Base-by-base conservation (phyloP, 2,888 invertebrate species). In the Ophioninae sp. region DNA sequence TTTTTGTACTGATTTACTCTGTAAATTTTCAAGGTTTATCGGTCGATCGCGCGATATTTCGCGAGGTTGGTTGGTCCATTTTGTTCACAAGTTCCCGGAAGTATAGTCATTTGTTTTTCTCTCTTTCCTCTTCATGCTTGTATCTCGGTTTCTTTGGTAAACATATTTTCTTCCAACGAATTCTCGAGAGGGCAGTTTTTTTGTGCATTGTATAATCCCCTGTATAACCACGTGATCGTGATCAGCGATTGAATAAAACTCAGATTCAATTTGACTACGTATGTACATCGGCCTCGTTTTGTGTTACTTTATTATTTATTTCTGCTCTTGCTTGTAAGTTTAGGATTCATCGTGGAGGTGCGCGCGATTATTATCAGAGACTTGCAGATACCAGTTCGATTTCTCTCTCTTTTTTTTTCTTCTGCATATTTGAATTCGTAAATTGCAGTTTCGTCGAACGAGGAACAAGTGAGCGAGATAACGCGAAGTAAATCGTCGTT, bases 201-300 rank as follows among this genome's bases (percentile, higher is more conserved):
- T 88, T 91, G 89, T 89, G 89, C 88, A 91, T 91, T 92, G 89
- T 92, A 90, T 90, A 88, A 91, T 50, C 88, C 91, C 89, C 90
- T 92, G 92, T 91, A 91, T 76, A 91, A 91, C 91, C 89, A 89
- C 88, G 87, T 88, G 87, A 90, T 89, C 89, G 87, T 88, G 88
- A 90, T 88, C 57, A 90, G 90, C 88, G 89, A 91, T 90, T 92
- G 91, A 92, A 92, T 92, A 92, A 92, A 92, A 90, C 90, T 90
- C 90, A 90, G 89, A 90, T 91, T 88, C 91, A 91, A 90, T 92
- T 92, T 92, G 89, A 91, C 88, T 88, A 91, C 86, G 87, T 81
- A 80, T 86, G 87, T 87, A 82, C 84, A 85, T 86, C 87, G 90
- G 89, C 89, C 89, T 89, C 91, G 41, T 67, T 75, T 30, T 89